phyloP scores from a whole-genome alignment of 2,113 vertebrate genomes.

The Eubucco bourcierii region DNA sequence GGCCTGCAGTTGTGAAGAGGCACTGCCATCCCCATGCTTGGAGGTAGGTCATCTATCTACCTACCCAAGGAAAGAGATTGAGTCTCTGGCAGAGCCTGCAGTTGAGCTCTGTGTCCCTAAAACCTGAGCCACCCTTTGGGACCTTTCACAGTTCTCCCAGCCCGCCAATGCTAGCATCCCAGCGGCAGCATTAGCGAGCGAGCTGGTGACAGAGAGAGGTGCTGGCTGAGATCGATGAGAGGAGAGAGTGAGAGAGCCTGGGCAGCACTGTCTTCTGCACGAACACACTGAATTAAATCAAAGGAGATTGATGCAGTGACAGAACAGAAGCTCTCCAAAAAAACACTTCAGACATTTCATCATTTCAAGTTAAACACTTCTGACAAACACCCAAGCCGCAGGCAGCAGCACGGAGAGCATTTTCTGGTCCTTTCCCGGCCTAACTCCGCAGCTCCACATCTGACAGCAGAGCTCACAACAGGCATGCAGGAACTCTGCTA shows the following conservation, averaged over 20 bases:
- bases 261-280: not conserved
- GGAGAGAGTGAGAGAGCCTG: not conserved
- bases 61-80: rapidly evolving
- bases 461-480: not conserved
- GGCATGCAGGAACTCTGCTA: rapidly evolving
- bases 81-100: not conserved
- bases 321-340: not conserved
- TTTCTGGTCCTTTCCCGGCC: not conserved
- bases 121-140: not conserved
- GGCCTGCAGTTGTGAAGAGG: not conserved
- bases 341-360: not conserved
- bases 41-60: rapidly evolving
- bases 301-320: not conserved
- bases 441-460: not conserved
- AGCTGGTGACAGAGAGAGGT: not conserved
- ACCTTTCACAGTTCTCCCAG: not conserved
- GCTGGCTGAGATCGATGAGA: not conserved
- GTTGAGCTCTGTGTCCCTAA: not conserved
- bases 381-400: not conserved
- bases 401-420: not conserved
- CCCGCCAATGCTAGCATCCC: rapidly evolving
- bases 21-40: not conserved
- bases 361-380: not conserved
- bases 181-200: not conserved
- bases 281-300: not conserved